Evolutionary conservation across 2,797 vertebrate species (phyloP), one percentile per base, ranked within the genome.

Genomic region (Benthosema pterotum): DNA sequence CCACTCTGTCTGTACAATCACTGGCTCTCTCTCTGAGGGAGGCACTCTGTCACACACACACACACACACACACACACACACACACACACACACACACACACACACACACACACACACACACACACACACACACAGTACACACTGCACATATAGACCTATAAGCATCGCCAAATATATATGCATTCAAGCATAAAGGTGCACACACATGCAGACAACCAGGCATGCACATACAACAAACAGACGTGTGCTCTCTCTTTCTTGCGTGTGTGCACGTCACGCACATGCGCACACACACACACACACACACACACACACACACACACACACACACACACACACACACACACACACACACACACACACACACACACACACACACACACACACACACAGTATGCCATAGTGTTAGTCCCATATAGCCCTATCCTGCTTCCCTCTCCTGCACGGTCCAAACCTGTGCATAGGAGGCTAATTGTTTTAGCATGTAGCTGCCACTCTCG

Each of bases 1-100:
- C 80, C 83, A 83, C 80, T 85, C 83, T 71, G 82, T 89, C 80
- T 86, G 82, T 73, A 83, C 85, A 80, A 85, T 85, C 84, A 83
- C 67, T 79, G 78, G 54, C 67, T 75, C 77, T 65, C 80, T 86
- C 73, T 86, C 75, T 13, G 46, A 79, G 80, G 72, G 69, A 86
- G 69, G 70, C 71, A 84, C 85, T 88, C 83, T 87, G 81, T 83
- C 82, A 78, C 71, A 72, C 69, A 72, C 72, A 52, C 19, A 65
- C 69, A 62, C 51, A 63, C 51, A 63, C 57, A 72, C 45, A 63
- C 52, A 66, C 59, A 61, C 65, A 63, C 63, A 66, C 62, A 67
- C 64, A 60, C 67, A 62, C 43, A 57, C 70, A 65, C 51, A 47
- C 59, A 61, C 43, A 57, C 51, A 60, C 59, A 62, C 43, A 18